Conservation (phyloP, 2,888 invertebrate species). For the Lapara coniferarum region DNA sequence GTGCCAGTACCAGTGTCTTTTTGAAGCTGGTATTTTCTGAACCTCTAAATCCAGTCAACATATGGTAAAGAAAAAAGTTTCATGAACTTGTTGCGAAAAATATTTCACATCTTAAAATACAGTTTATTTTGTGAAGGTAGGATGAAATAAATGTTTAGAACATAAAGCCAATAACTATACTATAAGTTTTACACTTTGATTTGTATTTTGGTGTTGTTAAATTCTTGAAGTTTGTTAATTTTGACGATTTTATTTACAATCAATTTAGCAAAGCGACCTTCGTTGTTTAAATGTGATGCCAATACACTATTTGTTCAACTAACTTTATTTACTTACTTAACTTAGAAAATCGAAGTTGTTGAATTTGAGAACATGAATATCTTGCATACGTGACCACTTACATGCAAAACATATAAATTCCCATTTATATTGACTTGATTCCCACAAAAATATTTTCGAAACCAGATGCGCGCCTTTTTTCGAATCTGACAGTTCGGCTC, state of each 20-base stretch:
- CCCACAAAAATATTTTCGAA: constrained; percentile 45
- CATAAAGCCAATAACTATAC: background rate
- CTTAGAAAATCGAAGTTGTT: background rate
- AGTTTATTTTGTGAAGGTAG: constrained; percentile 3
- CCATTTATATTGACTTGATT: constrained; percentile 30
- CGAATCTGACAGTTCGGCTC: constrained; percentile 75
- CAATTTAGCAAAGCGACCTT: background rate
- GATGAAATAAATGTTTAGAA: background rate
- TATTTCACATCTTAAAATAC: constrained; percentile 7
- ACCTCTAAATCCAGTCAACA: background rate
- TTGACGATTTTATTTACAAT: constrained; percentile 33
- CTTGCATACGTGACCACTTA: constrained; percentile 39
- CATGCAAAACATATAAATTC: constrained; percentile 6
- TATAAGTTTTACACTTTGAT: background rate
- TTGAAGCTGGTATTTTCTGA: background rate
- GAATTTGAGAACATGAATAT: constrained; percentile 38
- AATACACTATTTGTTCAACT: background rate
- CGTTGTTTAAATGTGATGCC: background rate
- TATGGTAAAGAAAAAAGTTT: background rate
- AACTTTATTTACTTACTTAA: background rate
- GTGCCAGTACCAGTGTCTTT: background rate
- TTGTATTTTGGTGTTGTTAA: background rate
- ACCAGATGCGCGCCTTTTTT: constrained; percentile 74
- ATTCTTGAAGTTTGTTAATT: background rate
- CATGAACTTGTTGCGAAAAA: background rate